A percentile compares a stretch with the other conserved stretches of the same genome.
Conservation (phyloP, 2,113 vertebrate genomes). For the Eolophus roseicapilla region DNA sequence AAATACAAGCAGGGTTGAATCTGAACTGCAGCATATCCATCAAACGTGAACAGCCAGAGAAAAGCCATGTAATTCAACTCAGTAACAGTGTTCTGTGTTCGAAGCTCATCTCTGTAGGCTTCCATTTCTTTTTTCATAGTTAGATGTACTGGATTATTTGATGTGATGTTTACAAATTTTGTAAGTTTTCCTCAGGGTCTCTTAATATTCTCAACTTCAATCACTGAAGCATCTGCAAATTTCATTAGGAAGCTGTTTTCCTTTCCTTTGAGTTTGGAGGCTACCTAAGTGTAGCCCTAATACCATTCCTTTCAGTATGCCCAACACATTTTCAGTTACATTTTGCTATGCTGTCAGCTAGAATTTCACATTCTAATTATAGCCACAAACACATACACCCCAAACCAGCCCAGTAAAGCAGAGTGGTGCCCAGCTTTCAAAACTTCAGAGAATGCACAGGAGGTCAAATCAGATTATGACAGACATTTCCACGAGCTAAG, state of each 20-base stretch:
- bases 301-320: background rate
- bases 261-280: background rate
- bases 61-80: background rate
- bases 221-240: background rate
- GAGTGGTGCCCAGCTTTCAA: background rate
- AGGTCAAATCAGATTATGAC: conserved; percentile 20
- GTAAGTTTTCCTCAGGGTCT: background rate
- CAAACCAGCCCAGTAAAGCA: background rate
- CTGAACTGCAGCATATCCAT: background rate
- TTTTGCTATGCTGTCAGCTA: background rate
- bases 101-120: background rate
- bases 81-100: background rate
- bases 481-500: conserved; percentile 36
- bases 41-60: background rate
- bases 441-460: background rate
- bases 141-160: background rate
- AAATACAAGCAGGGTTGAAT: background rate
- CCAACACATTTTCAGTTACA: background rate
- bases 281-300: background rate
- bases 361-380: conserved; percentile 18
- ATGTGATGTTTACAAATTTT: background rate
- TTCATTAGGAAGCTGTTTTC: background rate
- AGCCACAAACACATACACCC: background rate
- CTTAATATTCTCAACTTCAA: background rate
- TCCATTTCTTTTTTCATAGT: background rate